phyloP scores from a whole-genome alignment of 2,797 vertebrate genomes.

The Sternotherus odoratus region DNA sequence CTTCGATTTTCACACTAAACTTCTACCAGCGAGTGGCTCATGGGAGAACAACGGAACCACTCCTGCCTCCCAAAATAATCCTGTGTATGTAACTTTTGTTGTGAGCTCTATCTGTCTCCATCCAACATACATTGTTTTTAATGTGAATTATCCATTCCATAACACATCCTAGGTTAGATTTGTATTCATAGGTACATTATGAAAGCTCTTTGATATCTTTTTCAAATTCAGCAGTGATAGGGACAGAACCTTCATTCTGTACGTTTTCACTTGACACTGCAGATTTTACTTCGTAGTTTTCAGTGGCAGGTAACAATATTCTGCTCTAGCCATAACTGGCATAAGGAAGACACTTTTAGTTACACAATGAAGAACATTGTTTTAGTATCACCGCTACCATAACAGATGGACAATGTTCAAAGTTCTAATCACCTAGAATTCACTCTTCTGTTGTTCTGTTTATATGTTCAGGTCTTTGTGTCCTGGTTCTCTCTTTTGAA shows the following conservation, averaged over 20 bases:
- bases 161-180: neutral
- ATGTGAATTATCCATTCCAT: neutral
- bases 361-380: neutral
- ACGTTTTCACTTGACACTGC: neutral
- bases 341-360: conserved; percentile 39
- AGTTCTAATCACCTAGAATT: conserved; percentile 47
- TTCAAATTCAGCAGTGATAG: conserved; percentile 30
- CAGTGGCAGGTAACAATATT: neutral
- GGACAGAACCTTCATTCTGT: conserved; percentile 50
- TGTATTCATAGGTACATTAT: neutral
- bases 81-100: fast-evolving
- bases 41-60: neutral
- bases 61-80: neutral
- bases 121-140: neutral
- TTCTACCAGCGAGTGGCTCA: neutral
- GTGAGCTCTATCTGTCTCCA: fast-evolving
- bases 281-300: neutral
- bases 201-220: conserved; percentile 28
- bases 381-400: conserved; percentile 39
- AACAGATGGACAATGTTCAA: neutral
- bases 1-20: neutral
- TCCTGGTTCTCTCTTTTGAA: conserved; percentile 76
- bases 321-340: conserved; percentile 14
- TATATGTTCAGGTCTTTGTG: conserved; percentile 58
- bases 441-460: conserved; percentile 1